Base-by-base conservation (phyloP, 2,888 invertebrate genomes). In the Agonum fuliginosum region DNA sequence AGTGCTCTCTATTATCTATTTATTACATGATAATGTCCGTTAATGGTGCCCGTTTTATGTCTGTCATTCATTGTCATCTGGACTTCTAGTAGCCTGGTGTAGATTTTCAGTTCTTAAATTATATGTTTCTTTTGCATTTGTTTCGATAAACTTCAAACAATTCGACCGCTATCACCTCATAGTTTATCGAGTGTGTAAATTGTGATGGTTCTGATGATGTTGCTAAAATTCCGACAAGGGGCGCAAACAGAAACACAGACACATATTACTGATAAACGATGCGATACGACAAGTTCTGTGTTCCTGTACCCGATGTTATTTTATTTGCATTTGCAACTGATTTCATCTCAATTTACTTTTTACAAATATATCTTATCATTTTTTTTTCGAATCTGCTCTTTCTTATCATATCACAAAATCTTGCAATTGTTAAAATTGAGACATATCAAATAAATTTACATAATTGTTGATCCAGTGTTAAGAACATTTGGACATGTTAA, bases 141-240 rank as follows among this genome's bases (percentile, higher is more conserved):
- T 70, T 70, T 70, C 70, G 46, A 70, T 67, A 67, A 67, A 67
- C 67, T 74, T 54, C 71, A 58, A 75, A 67, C 22, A 20, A 67
- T 75, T 75, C 30, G 75, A 51, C 24, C 24, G 67, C 48, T 34
- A 77, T 86, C 87, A 87, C 87, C 87, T 82, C 86, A 85, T 83
- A 82, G 84, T 87, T 87, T 87, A 86, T 84, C 80, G 79, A 78
- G 77, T 78, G 78, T 80, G 83, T 86, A 87, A 87, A 87, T 86
- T 86, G 83, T 85, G 87, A 83, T 80, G 86, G 87, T 86, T 87
- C 84, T 87, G 87, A 87, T 86, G 81, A 69, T 70, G 69, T 70
- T 69, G 58, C 77, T 51, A 70, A 69, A 77, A 69, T 41, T 70
- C 69, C 51, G 76, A 75, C 69, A 34, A 41, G 65, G 65, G 46